phyloP scores from a whole-genome alignment of 2,888 invertebrate genomes.

The Dioctria rufipes region DNA sequence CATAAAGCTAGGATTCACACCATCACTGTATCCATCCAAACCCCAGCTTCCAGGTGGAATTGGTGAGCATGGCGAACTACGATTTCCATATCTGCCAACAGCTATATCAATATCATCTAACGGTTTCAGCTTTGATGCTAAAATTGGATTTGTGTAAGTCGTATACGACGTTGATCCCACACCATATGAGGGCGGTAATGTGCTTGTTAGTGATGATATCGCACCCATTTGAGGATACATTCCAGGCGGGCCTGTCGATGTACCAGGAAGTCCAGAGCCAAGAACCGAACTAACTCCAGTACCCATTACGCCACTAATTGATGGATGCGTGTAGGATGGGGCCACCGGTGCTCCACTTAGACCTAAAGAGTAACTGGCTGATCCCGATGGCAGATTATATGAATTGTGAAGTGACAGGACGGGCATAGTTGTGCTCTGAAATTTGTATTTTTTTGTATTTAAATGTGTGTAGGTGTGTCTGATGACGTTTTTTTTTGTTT shows the following conservation, averaged over 20 bases:
- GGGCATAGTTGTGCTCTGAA: slow-evolving; percentile 79
- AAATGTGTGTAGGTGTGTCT: slow-evolving; percentile 56
- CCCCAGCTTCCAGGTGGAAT: slow-evolving; percentile 77
- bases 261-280: slow-evolving; percentile 62
- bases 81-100: slow-evolving; percentile 75
- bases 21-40: slow-evolving; percentile 77
- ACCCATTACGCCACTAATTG: slow-evolving; percentile 68
- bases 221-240: slow-evolving; percentile 66
- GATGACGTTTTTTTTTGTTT: slow-evolving; percentile 48
- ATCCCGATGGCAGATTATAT: slow-evolving; percentile 70
- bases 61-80: slow-evolving; percentile 78
- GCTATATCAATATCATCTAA: slow-evolving; percentile 82
- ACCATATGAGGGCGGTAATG: slow-evolving; percentile 67
- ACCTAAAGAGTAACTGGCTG: slow-evolving; percentile 70
- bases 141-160: slow-evolving; percentile 79
- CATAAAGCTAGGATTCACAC: slow-evolving; percentile 75
- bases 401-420: slow-evolving; percentile 73
- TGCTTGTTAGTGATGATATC: slow-evolving; percentile 65
- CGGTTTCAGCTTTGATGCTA: slow-evolving; percentile 80
- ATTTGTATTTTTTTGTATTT: slow-evolving; percentile 62
- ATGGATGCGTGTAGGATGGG: slow-evolving; percentile 68
- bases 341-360: slow-evolving; percentile 68
- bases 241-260: slow-evolving; percentile 65
- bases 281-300: slow-evolving; percentile 65
- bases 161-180: slow-evolving; percentile 71